Percentiles rank a stretch among this genome's conserved stretches.
Conservation (phyloP, 2,888 invertebrate species). For the Leuctra nigra region DNA sequence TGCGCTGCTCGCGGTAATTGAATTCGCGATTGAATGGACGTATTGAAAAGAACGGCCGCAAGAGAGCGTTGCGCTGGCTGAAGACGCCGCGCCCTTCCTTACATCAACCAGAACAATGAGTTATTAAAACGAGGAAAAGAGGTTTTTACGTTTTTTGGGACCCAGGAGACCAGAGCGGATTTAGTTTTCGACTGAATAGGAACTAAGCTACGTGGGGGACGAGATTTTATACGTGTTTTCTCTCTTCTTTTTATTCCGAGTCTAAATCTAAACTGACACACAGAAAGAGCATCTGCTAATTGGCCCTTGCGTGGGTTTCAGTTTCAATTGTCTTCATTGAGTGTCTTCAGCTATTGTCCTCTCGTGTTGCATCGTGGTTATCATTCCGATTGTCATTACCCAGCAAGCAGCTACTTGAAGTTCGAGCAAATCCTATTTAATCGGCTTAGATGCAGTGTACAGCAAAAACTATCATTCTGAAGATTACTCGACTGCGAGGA, state of each 20-base stretch:
- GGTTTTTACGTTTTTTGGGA: not conserved
- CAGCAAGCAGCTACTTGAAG: not conserved
- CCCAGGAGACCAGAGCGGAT: conserved; percentile 3
- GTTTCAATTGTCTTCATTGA: not conserved
- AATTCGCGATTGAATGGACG: conserved; percentile 19
- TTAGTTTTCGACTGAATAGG: not conserved
- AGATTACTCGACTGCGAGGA: not conserved
- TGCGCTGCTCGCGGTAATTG: conserved; percentile 17
- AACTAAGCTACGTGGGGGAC: not conserved
- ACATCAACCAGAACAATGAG: conserved; percentile 6
- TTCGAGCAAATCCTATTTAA: not conserved
- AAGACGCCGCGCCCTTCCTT: conserved; percentile 9
- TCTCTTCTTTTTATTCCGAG: no score
- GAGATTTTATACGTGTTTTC: not conserved
- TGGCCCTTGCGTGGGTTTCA: not conserved
- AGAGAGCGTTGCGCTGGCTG: conserved; percentile 8
- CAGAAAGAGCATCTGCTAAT: no score
- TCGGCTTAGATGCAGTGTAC: not conserved
- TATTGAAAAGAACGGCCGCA: conserved; percentile 14
- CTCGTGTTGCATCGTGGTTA: no score
- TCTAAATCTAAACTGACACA: no score
- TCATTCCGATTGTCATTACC: not conserved
- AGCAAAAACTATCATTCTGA: not conserved
- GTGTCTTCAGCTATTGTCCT: not conserved
- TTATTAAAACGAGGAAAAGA: conserved; percentile 5